Evolutionary conservation across 2,113 vertebrate species (phyloP), one percentile per base, ranked within the genome.

Genomic region (Elaphurus davidianus): DNA sequence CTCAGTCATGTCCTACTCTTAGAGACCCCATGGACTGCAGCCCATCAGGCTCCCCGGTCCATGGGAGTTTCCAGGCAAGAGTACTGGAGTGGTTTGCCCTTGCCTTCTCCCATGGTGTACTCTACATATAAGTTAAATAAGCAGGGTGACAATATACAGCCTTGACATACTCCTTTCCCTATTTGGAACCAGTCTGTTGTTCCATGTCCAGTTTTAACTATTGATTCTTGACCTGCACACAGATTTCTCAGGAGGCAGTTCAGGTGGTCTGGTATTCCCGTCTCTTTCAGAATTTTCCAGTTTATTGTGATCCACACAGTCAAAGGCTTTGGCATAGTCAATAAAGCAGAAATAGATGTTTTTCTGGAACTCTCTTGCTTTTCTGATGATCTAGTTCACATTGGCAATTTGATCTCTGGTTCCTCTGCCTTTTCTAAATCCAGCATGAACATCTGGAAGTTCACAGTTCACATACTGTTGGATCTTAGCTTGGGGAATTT

Each of bases 331-430:
- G 33, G 62, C 62, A 67, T n/a, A 67, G 16, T 19, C 33, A n/a
- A n/a, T 67, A 67, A 67, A 67, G 33, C 62, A 67, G 33, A 67
- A n/a, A n/a, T 67, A 67, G 62, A n/a, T 67, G 2, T n/a, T 67
- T 67, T 67, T 67, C 16, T 67, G 62, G 60, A 62, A 30, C 28
- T 15, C 13, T 30, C 60, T 62, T 62, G 6, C 60, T 62, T 62
- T 62, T 62, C 28, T 0, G 0, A 30, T 62, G 28, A 62, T 30
- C 28, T 62, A 30, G 28, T 30, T 30, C 11, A 30, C 1, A 6
- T 62, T 62, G 60, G 28, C 60, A 30, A 62, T 62, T 15, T 62
- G 28, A 15, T 30, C 28, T 62, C 60, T 30, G 28, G 28, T 62
- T 62, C 28, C 2, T 30, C 60, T 62, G 28, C 28, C 28, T 30